Conservation (phyloP, 2,113 vertebrate species). For the Excalfactoria chinensis region DNA sequence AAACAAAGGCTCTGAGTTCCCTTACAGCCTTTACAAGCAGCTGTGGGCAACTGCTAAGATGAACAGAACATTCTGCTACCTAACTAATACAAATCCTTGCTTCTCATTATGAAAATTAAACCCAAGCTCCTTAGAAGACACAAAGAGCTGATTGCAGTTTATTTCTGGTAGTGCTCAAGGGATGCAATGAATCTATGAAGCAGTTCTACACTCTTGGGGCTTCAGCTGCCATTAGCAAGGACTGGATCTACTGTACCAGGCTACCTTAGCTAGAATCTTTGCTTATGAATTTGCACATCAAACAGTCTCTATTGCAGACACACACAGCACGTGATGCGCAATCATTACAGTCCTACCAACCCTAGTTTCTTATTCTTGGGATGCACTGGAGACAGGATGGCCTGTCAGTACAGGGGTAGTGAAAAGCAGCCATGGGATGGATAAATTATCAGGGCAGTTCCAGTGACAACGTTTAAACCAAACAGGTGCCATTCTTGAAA, state of each 20-base stretch:
- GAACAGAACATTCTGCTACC: neutral
- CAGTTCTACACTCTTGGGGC: neutral
- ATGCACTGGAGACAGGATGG: neutral
- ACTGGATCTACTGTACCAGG: accelerated
- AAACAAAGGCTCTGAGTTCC: neutral
- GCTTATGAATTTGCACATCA: neutral
- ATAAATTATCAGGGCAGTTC: neutral
- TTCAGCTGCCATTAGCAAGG: neutral
- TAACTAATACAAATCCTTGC: neutral
- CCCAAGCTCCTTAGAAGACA: neutral
- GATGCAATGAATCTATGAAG: neutral
- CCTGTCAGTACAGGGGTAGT: no score
- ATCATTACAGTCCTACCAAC: no score
- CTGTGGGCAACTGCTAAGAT: conserved; percentile 1
- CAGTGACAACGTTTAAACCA: neutral
- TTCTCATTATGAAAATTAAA: conserved; percentile 7
- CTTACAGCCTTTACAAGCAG: neutral
- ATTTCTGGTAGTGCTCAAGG: neutral
- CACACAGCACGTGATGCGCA: accelerated
- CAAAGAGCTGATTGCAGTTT: neutral
- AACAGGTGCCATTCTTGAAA: neutral
- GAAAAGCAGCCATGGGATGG: neutral
- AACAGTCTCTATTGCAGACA: neutral
- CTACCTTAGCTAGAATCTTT: neutral
- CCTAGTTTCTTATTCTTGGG: neutral